Evolutionary conservation across 2,113 vertebrate genomes (phyloP), one percentile per base, ranked within the genome.

Genomic region (Sceloporus tristichus): DNA sequence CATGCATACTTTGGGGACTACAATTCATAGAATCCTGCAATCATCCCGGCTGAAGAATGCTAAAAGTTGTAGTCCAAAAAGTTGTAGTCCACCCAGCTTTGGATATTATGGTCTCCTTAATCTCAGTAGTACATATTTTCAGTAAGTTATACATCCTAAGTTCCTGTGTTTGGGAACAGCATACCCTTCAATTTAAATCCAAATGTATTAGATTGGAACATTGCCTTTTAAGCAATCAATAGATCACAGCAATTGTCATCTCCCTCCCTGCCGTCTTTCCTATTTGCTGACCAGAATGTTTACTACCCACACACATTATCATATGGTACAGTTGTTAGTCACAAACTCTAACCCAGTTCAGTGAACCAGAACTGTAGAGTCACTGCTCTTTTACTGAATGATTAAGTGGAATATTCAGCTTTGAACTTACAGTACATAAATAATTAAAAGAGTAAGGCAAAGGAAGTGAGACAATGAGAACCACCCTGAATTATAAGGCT

Each of bases 331-430:
- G 38, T n/a, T 77, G 77, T 90, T 90, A 92, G 54, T 82, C 91
- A 71, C 68, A 84, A 5, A 74, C 82, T 70, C 88, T 81, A 86
- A 81, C 16, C 18, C 18, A 77, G 48, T 91, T 84, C 75, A 79
- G 62, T 84, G 92, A 94, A 85, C 2, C 87, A 92, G 85, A 88
- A 85, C 7, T 84, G 34, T 4, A 34, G 56, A 90, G 40, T 91
- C 88, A 95, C 38, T 91, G 10, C 75, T 80, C 0, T 0, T 34
- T 13, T 71, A 91, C 88, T 88, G 71, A 5, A 85, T 91, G 88
- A 93, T 75, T 93, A 78, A 87, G n/a, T 29, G 59, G 27, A 5
- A 73, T 38, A 86, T 82, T 79, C 53, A 80, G 82, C 1, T 88
- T 93, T 82, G 65, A 53, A 2, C 54, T 91, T 78, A 86, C 38